Evolutionary conservation across 2,113 vertebrate species (phyloP).

Genomic region (Proterorhinus semilunaris): DNA sequence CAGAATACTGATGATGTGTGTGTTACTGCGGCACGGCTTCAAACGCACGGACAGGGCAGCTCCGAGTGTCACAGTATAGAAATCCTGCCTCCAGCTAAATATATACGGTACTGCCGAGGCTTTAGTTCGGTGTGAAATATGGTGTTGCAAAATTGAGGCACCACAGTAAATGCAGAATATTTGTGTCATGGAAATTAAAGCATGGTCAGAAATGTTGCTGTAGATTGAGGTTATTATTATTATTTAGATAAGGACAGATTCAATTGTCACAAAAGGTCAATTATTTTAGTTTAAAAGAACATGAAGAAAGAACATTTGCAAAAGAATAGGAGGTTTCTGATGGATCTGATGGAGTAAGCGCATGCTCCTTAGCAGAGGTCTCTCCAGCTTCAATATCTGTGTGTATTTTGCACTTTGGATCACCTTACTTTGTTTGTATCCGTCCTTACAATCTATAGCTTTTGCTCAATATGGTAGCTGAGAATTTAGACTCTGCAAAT

Average conservation of each 20-base stretch:
- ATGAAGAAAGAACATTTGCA: background rate
- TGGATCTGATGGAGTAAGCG: too few species aligned
- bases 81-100: constrained; percentile 23
- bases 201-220: background rate
- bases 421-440: background rate
- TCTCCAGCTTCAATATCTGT: background rate
- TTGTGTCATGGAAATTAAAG: too few species aligned
- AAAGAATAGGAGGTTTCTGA: too few species aligned
- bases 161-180: too few species aligned
- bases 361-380: background rate
- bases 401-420: background rate
- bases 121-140: background rate
- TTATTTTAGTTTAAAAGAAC: background rate
- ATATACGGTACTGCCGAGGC: background rate
- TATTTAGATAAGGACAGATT: too few species aligned
- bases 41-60: constrained; percentile 51
- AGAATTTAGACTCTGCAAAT: background rate
- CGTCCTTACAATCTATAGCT: background rate
- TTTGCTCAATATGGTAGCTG: background rate
- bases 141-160: background rate
- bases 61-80: constrained; percentile 37
- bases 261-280: background rate
- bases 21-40: constrained; percentile 55
- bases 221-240: background rate
- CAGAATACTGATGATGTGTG: constrained; percentile 56